A percentile compares a stretch with the other conserved stretches of the same genome.
Conservation (phyloP, 2,113 vertebrate species). For the Percina caprodes region DNA sequence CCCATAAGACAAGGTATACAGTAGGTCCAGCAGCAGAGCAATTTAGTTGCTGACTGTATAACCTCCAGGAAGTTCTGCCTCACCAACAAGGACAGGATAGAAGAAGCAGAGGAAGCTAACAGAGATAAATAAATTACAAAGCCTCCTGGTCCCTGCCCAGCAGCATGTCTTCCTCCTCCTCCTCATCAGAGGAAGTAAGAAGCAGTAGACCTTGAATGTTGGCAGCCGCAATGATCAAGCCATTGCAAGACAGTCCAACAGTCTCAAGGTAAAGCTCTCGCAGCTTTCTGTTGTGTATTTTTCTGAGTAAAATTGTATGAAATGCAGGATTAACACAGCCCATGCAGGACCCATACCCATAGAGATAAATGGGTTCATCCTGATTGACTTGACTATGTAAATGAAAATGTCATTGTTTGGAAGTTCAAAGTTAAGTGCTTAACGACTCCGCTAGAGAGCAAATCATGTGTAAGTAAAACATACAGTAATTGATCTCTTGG, state of each 20-base stretch:
- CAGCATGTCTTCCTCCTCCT: constrained; percentile 23
- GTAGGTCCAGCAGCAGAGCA: not conserved
- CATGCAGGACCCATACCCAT: not conserved
- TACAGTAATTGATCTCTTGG: constrained; percentile 22
- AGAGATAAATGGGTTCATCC: constrained; percentile 21
- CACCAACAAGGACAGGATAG: not conserved
- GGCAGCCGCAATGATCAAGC: constrained; percentile 22
- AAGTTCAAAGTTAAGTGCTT: constrained; percentile 43
- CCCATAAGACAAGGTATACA: not conserved
- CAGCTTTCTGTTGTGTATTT: constrained; percentile 1
- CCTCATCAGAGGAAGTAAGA: constrained; percentile 27
- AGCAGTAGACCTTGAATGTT: constrained; percentile 20
- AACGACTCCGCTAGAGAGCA: constrained; percentile 12
- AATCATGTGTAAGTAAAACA: not conserved
- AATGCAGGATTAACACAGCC: constrained; percentile 11
- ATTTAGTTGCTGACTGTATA: constrained; percentile 3
- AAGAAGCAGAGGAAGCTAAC: not conserved
- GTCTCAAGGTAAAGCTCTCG: constrained; percentile 15
- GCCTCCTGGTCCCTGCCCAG: constrained; percentile 17
- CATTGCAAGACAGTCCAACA: not conserved
- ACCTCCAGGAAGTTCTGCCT: constrained; percentile 1
- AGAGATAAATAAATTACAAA: constrained; percentile 35
- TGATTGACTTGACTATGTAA: constrained; percentile 24
- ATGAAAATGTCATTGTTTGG: constrained; percentile 16
- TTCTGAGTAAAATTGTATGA: constrained; percentile 3